A percentile compares a stretch with the other conserved stretches of the same genome.
phyloP scores from a whole-genome alignment of 1,140 invertebrate genomes.

The Hypsibius dujardini region DNA sequence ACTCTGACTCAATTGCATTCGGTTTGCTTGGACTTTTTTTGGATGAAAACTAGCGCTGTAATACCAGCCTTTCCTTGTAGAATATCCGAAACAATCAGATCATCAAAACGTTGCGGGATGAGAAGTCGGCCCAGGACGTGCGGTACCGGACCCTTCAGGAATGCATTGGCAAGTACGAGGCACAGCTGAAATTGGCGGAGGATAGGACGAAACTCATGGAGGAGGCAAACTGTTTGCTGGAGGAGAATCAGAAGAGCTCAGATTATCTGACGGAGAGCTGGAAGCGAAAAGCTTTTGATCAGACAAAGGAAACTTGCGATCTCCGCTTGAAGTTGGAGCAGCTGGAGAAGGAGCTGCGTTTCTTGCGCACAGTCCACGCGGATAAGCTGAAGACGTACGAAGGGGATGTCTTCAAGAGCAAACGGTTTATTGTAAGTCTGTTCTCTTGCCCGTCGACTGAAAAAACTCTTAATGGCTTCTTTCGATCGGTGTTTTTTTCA shows the following conservation, averaged over 20 bases:
- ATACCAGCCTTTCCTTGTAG: too few relatives aligned
- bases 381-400: constrained; percentile 17
- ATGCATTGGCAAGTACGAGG: constrained; percentile 3
- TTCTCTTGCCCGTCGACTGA: constrained; percentile 9
- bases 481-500: not conserved
- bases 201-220: constrained; percentile 47
- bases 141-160: not conserved
- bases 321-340: constrained; percentile 84
- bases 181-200: constrained; percentile 19
- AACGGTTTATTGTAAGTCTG: constrained; percentile 38
- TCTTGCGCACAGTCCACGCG: constrained; percentile 18
- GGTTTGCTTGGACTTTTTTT: too few relatives aligned
- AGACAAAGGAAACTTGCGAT: constrained; percentile 83
- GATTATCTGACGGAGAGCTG: constrained; percentile 93
- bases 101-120: constrained; percentile 78
- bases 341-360: constrained; percentile 30
- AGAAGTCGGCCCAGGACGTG: constrained; percentile 76
- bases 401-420: constrained; percentile 42
- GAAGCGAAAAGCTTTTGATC: constrained; percentile 84
- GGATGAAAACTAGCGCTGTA: too few relatives aligned
- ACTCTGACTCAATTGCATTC: too few relatives aligned
- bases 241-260: constrained; percentile 40
- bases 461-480: constrained; percentile 14
- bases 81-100: constrained; percentile 89
- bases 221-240: constrained; percentile 41